Evolutionary conservation across 1,140 invertebrate genomes (phyloP), one percentile per base, ranked within the genome.

Genomic region (Drepana arcuata): DNA sequence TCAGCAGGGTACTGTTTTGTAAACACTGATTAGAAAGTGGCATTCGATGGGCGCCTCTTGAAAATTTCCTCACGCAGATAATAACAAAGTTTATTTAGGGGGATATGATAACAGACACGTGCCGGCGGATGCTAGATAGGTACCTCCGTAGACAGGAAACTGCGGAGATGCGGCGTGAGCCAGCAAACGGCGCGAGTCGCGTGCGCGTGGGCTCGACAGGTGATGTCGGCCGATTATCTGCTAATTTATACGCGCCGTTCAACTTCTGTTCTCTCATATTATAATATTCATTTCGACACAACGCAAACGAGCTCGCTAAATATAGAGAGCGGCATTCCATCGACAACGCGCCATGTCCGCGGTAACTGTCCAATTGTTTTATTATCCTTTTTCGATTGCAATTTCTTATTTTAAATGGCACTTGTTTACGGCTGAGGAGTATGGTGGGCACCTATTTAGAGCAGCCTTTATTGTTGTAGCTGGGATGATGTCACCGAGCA

Each of bases 231-330:
- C 62, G 64, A 74, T 78, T 71, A 75, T 69, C 63, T 65, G 62
- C 60, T 73, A 73, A 74, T 73, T 71, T 73, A 75, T 67, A 67
- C 54, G 52, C 51, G 49, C 51, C 59, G 54, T 48, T 70, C 59
- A 60, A 75, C 64, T 75, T 63, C 61, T 74, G 69, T 69, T 67
- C 65, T 61, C 50, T 62, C 58, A 58, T 66, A 63, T 58, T 56
- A 71, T 71, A 67, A 67, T 70, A 69, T 70, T 64, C 47, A 69
- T 72, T 69, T 65, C 41, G 50, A 66, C 56, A 66, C 50, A 66
- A 56, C 52, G 56, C 61, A 63, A 73, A 71, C 65, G 55, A 63
- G 61, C 50, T 55, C 50, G 59, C 66, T 74, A 72, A 72, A 71
- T 68, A 69, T 72, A 69, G 61, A 61, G 54, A 58, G 47, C 52